Conservation (phyloP, 2,888 invertebrate species). For the Tetranychus truncatus region DNA sequence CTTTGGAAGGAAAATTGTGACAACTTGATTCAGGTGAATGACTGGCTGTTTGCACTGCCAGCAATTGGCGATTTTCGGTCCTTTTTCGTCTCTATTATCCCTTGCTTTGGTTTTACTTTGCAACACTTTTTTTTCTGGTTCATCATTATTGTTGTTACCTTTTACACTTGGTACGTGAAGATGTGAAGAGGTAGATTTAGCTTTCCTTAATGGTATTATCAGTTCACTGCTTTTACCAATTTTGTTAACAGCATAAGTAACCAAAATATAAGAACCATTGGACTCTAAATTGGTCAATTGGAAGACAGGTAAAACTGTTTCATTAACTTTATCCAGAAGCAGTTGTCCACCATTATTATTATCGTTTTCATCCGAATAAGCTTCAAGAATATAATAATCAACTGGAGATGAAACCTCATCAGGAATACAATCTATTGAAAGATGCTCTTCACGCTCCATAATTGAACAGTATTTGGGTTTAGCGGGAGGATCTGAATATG, state of each 20-base stretch:
- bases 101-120: background rate
- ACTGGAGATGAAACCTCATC: background rate
- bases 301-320: conserved; percentile 4
- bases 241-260: conserved; percentile 15
- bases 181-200: background rate
- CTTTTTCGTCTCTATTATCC: too few species aligned
- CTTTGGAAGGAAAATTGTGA: too few species aligned
- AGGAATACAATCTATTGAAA: background rate
- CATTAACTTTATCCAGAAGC: background rate
- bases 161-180: background rate
- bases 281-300: background rate
- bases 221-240: conserved; percentile 9
- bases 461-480: background rate
- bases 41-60: too few species aligned
- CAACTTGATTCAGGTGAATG: too few species aligned
- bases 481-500: background rate
- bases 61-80: too few species aligned
- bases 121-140: background rate
- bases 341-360: background rate
- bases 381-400: background rate
- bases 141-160: background rate
- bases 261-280: background rate
- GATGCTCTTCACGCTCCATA: background rate
- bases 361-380: background rate
- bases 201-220: background rate